Evolutionary conservation across 2,888 invertebrate genomes (phyloP), one percentile per base, ranked within the genome.

Genomic region (Netelia virgata): DNA sequence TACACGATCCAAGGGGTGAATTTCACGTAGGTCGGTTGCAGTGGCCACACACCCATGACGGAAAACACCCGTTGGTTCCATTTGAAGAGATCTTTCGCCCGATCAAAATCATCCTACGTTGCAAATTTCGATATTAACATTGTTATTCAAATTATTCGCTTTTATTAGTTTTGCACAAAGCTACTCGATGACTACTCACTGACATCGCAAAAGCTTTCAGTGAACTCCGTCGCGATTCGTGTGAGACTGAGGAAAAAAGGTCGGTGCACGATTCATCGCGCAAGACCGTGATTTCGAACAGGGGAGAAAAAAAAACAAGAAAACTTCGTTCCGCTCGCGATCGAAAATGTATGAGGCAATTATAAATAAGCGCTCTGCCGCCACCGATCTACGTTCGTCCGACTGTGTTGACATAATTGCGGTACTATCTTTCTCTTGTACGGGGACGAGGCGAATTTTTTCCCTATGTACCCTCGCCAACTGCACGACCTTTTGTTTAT

Each of bases 41-140:
- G 47, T 9, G 88, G 87, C 88, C 88, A 88, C 53, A 86, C 82
- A 11, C 87, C 88, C 5, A 85, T 82, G 9, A 85, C 11, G 16
- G 81, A 68, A 18, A 87, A 79, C 6, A 79, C 76, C 1, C 70
- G 72, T 50, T 86, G 83, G 18, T 83, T 66, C 50, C 80, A 77
- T 59, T 68, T 47, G 64, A 83, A 87, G 14, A 86, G 69, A 43
- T 87, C 83, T 74, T 82, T 84, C 8, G 82, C 77, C 23, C 57
- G 74, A 14, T 75, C 70, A 11, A 57, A 57, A 41, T 86, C 41
- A 36, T 77, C 78, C 85, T 88, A 76, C 8, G 85, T 36, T 1
- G 57, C 11, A 75, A 9, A 5, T 50, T 64, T 74, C 28, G 2
- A 74, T 43, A 53, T 64, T 53, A 23, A 28, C 28, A 36, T 36